Evolutionary conservation across 2,888 invertebrate genomes (phyloP).

Genomic region (Macrophya annulata): DNA sequence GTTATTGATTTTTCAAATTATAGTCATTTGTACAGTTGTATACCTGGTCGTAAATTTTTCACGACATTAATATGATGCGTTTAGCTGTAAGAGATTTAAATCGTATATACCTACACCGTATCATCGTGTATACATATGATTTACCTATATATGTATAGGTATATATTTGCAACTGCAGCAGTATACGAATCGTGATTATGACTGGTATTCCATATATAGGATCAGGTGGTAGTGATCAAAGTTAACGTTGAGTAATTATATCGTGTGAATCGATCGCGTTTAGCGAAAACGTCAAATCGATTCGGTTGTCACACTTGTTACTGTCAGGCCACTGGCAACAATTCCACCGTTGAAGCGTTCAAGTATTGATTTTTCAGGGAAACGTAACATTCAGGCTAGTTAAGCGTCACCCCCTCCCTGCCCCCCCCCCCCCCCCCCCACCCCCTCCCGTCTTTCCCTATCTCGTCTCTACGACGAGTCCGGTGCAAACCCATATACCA

Average conservation of each 20-base stretch:
- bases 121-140: neutral
- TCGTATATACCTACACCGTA: neutral
- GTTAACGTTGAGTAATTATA: neutral
- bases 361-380: conserved; percentile 52
- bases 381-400: conserved; percentile 53
- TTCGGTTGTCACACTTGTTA: conserved; percentile 38
- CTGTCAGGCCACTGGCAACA: conserved; percentile 49
- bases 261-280: neutral
- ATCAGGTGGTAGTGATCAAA: conserved; percentile 27
- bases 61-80: conserved; percentile 9
- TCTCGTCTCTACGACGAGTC: neutral
- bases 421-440: neutral
- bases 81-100: neutral
- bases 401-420: conserved; percentile 6
- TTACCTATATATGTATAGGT: neutral
- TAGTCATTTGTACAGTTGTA: neutral
- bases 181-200: neutral
- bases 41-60: conserved; percentile 22
- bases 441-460: too few species aligned
- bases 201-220: neutral
- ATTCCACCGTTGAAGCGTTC: conserved; percentile 33
- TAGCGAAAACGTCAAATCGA: conserved; percentile 22
- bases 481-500: neutral
- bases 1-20: conserved; percentile 40
- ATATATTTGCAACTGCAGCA: conserved; percentile 9